Base-by-base conservation (phyloP, 2,888 invertebrate genomes). In the Physocephala rufipes region DNA sequence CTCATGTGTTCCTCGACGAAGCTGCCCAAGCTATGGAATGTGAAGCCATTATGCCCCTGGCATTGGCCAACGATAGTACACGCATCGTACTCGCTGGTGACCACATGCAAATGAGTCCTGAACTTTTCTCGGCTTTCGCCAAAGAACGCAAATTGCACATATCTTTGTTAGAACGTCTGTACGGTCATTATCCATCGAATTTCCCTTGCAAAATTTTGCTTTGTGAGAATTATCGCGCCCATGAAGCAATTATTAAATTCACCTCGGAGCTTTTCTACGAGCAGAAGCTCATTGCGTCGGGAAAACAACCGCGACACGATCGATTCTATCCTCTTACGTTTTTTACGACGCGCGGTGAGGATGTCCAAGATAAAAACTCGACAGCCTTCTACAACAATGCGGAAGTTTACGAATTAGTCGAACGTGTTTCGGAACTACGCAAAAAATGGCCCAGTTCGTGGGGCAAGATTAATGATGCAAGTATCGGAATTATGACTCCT, bases 21-120 rank as follows among this genome's bases (percentile, higher is more conserved):
- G 95, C 95, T 0, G 95, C 95, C 0, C 95, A 95, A 82, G 93
- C 94, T 0, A 90, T 94, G 88, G 95, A 95, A 85, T 93, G 93
- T 85, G 95, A 95, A 84, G 93, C 93, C 0, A 89, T 95, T 16
- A 93, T 93, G 86, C 94, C 95, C 0, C 82, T 95, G 69, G 91
- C 92, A 0, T 82, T 94, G 71, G 93, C 94, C 2, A 91, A 90
- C 73, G 88, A 89, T 66, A 87, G 88, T 15, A 95, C 94, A 0
- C 88, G 93, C 58, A 89, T 95, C 71, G 93, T 95, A 0, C 85
- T 95, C 58, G 94, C 95, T 63, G 95, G 95, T 65, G 95, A 95
- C 86, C 94, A 95, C 81, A 93, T 94, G 93, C 91, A 93, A 88
- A 88, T 95, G 82, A 92, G 93, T 73, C 94, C 94, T 0, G 94